These are phyloP conservation scores for Alexandromys fortis DNA, from an alignment of 2,113 vertebrate species.

Conservation along the genomic window DNA sequence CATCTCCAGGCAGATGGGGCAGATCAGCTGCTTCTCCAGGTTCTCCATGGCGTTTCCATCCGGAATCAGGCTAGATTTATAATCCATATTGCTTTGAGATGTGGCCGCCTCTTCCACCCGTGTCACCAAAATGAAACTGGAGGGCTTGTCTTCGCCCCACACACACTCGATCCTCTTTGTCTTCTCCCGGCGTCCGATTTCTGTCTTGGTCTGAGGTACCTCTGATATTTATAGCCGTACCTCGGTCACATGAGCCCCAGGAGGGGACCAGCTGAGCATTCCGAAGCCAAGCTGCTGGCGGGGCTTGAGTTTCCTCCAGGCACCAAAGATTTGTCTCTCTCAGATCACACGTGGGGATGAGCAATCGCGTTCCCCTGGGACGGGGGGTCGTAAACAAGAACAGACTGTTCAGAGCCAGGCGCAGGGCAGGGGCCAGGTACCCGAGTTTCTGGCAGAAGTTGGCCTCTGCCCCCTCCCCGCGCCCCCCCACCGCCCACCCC, in stretches of 20 bases:
- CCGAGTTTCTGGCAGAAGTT: constrained; percentile 14
- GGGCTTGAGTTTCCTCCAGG: constrained; percentile 82
- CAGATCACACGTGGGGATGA: constrained; percentile 83
- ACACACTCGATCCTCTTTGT: not conserved
- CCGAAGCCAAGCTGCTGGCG: constrained; percentile 66
- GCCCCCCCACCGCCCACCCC: no score
- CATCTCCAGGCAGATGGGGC: constrained; percentile 99
- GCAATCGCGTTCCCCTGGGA: constrained; percentile 58
- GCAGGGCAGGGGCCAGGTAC: constrained; percentile 3
- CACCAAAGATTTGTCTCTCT: constrained; percentile 68
- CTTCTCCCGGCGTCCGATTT: not conserved
- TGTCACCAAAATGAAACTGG: not conserved
- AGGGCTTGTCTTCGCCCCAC: constrained; percentile 24
- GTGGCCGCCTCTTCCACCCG: not conserved
- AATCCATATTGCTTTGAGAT: constrained; percentile 82
- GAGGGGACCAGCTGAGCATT: constrained; percentile 81
- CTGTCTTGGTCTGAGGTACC: constrained; percentile 65
- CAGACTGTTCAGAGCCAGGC: constrained; percentile 78
- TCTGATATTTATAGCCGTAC: constrained; percentile 85
- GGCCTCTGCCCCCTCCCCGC: not conserved
- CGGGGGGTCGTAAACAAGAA: constrained; percentile 87
- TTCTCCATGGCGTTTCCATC: constrained; percentile 92
- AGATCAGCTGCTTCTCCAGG: constrained; percentile 98
- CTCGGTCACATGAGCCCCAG: constrained; percentile 81
- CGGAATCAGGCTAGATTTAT: constrained; percentile 85